Evolutionary conservation across 2,888 invertebrate genomes (phyloP).

Genomic region (Magallana nippona): DNA sequence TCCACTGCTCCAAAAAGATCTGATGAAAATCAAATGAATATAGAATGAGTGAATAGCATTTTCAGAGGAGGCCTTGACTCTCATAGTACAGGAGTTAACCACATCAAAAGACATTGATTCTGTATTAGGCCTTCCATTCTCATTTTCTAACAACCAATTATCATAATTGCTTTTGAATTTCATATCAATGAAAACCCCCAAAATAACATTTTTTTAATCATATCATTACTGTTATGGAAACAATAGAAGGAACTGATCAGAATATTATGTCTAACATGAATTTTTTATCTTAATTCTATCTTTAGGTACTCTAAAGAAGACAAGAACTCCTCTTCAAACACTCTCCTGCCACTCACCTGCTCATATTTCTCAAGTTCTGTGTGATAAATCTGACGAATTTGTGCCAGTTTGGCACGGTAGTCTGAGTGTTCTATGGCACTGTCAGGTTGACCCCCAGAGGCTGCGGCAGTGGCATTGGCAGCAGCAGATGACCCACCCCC

Average conservation of each 20-base stretch:
- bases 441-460: slow-evolving; percentile 77
- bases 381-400: slow-evolving; percentile 99
- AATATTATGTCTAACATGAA: background rate
- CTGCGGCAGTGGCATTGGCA: slow-evolving; percentile 77
- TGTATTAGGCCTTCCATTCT: background rate
- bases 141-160: background rate
- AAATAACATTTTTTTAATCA: background rate
- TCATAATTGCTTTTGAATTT: slow-evolving; percentile 15
- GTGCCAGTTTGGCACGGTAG: slow-evolving; percentile 98
- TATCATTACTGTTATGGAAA: background rate
- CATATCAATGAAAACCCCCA: too few species aligned
- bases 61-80: slow-evolving; percentile 21
- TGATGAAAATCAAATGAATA: slow-evolving; percentile 13
- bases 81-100: slow-evolving; percentile 12
- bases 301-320: background rate
- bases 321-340: slow-evolving; percentile 30
- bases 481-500: slow-evolving; percentile 78
- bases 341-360: slow-evolving; percentile 83
- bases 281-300: background rate
- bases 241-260: background rate
- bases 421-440: slow-evolving; percentile 99
- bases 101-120: slow-evolving; percentile 16
- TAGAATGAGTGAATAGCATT: slow-evolving; percentile 1
- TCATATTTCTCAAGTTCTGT: slow-evolving; percentile 99
- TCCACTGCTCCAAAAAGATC: slow-evolving; percentile 24